Evolutionary conservation across 1,140 invertebrate genomes (phyloP).

Genomic region (Meloidogyne floridensis): DNA sequence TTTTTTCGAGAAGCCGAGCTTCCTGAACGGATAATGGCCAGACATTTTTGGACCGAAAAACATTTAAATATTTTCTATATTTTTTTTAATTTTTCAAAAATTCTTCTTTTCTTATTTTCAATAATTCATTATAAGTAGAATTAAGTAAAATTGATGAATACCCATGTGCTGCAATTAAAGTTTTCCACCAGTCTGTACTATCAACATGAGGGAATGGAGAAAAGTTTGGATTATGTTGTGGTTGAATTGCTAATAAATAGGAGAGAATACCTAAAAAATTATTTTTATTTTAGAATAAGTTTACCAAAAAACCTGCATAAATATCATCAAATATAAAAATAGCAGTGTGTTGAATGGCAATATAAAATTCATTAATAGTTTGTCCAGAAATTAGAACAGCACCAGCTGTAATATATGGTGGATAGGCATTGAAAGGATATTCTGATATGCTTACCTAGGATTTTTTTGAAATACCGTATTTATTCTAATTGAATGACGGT

Average conservation of each 20-base stretch:
- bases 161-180: slow-evolving; percentile 11
- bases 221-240: slow-evolving; percentile 36
- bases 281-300: background rate
- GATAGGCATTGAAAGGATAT: slow-evolving; percentile 56
- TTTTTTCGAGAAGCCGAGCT: too few relatives aligned
- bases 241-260: slow-evolving; percentile 39
- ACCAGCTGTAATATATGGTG: slow-evolving; percentile 61
- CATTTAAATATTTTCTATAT: too few relatives aligned
- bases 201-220: background rate
- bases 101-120: background rate
- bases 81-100: too few relatives aligned
- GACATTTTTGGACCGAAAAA: too few relatives aligned
- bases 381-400: slow-evolving; percentile 53
- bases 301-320: slow-evolving; percentile 45
- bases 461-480: background rate
- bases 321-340: slow-evolving; percentile 59
- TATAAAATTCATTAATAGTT: slow-evolving; percentile 54
- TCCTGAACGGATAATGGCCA: too few relatives aligned
- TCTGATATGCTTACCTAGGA: slow-evolving; percentile 28
- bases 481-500: too few relatives aligned
- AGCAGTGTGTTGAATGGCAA: slow-evolving; percentile 46
- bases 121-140: background rate
- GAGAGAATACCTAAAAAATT: slow-evolving; percentile 49
- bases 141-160: slow-evolving; percentile 5
- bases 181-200: background rate